Conservation (phyloP, 64 coral and sea anemone genomes). For the Montipora cactus region DNA sequence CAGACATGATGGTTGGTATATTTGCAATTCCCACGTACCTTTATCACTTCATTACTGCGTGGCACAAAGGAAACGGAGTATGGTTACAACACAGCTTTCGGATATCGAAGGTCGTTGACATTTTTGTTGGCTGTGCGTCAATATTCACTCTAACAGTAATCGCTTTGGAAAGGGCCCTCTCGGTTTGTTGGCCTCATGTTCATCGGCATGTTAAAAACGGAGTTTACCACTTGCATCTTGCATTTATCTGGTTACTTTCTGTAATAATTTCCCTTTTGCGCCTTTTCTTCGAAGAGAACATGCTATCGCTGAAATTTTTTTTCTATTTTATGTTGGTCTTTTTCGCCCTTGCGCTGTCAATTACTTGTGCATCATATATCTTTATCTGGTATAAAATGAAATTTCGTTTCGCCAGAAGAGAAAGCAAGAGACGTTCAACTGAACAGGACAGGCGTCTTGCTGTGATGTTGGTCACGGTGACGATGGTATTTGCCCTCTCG, state of each 20-base stretch:
- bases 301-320: constrained; percentile 75
- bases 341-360: constrained; percentile 62
- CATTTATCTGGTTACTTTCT: constrained; percentile 74
- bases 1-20: constrained; percentile 82
- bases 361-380: constrained; percentile 77
- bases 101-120: constrained; percentile 73
- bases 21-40: constrained; percentile 83
- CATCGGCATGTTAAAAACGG: constrained; percentile 66
- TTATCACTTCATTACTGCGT: constrained; percentile 56
- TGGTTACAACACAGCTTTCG: constrained; percentile 34
- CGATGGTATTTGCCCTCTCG: constrained; percentile 77
- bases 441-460: constrained; percentile 86
- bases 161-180: constrained; percentile 75
- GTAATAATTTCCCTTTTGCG: constrained; percentile 61
- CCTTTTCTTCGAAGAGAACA: constrained; percentile 55
- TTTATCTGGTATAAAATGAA: constrained; percentile 91
- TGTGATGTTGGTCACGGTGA: constrained; percentile 77
- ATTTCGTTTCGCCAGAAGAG: constrained; percentile 76
- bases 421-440: constrained; percentile 50
- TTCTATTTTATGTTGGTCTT: constrained; percentile 82
- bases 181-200: constrained; percentile 78
- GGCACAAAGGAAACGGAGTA: constrained; percentile 43
- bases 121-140: constrained; percentile 92
- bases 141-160: constrained; percentile 88
- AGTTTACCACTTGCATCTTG: constrained; percentile 68